Base-by-base conservation (phyloP, 2,113 vertebrate genomes). In the Pluvianellus socialis region DNA sequence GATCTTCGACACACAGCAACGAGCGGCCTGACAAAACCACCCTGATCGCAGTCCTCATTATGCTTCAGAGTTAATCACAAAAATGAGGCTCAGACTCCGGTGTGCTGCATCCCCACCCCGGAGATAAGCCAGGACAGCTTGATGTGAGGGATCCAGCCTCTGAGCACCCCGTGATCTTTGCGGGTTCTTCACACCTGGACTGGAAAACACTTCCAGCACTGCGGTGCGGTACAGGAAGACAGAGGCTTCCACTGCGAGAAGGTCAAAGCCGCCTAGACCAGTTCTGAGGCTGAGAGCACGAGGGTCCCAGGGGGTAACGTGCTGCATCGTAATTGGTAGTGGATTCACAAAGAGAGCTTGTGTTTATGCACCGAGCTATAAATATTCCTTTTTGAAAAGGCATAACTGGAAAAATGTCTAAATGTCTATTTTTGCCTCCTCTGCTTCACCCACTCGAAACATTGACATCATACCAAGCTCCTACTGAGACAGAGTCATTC, bases 401-500 rank as follows among this genome's bases (percentile, higher is more conserved):
- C 97, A 74, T 14, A 97, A 91, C 83, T 97, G 92, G 95, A 98
- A 98, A 97, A 98, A 98, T 98, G 98, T 97, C 97, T 97, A 95
- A 96, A 96, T 94, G 92, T 98, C 98, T 98, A 97, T 95, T 98
- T 97, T 96, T 98, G 96, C 98, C 96, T 97, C 98, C 98, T 97
- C 98, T 98, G 50, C 96, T 79, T 97, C 96, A 94, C 98, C 98
- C 98, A 98, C 98, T 95, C 45, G 10, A 86, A 96, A 86, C 98
- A 98, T 98, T 98, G 97, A 98, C 98, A 98, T 98, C 98, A 98
- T 98, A 98, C 98, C 98, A 98, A 94, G 90, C 98, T 98, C 98
- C 98, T 97, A 98, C 98, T 88, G 95, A 52, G 49, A 61, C 76
- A 16, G 63, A 45, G 79, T 3, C 58, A 2, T 53, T 47, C 90